These are phyloP conservation scores for Gouania willdenowi DNA, from an alignment of 2,797 vertebrate species.

Conservation along the genomic window DNA sequence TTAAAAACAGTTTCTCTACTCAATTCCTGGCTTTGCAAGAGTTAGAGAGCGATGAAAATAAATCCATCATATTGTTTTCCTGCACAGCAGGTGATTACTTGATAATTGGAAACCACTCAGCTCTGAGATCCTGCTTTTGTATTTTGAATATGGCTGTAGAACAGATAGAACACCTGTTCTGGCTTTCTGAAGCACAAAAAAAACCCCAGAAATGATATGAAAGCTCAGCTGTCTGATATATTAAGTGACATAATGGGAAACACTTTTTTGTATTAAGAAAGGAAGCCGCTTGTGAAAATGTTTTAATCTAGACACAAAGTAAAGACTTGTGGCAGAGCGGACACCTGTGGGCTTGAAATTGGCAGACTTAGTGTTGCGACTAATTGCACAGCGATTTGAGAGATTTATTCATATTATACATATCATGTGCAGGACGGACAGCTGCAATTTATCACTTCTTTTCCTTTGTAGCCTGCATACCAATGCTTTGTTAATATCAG, in stretches of 20 bases:
- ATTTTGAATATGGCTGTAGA: slow-evolving; percentile 23
- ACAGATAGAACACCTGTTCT: slow-evolving; percentile 42
- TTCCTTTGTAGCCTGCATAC: slow-evolving; percentile 6
- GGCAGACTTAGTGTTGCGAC: slow-evolving; percentile 22
- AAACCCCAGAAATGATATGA: slow-evolving; percentile 20
- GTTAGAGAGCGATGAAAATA: slow-evolving; percentile 38
- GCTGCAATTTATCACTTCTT: slow-evolving; percentile 26
- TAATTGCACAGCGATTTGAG: slow-evolving; percentile 25
- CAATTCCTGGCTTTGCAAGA: slow-evolving; percentile 15
- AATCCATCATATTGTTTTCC: slow-evolving; percentile 36
- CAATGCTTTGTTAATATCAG: too few relatives aligned
- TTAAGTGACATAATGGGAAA: slow-evolving; percentile 22
- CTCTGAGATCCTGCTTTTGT: slow-evolving; percentile 37
- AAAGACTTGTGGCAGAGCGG: not conserved
- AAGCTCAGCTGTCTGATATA: slow-evolving; percentile 21
- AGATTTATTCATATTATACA: slow-evolving; percentile 27
- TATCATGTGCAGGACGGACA: slow-evolving; percentile 19
- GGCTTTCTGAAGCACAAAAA: slow-evolving; percentile 17
- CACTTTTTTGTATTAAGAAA: slow-evolving; percentile 26
- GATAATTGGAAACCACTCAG: slow-evolving; percentile 38
- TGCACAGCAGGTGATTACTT: slow-evolving; percentile 44
- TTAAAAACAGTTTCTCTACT: slow-evolving; percentile 27
- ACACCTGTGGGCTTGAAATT: slow-evolving; percentile 29
- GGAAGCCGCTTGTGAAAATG: slow-evolving; percentile 4
- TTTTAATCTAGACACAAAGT: slow-evolving; percentile 14